Evolutionary conservation across 2,113 vertebrate genomes (phyloP), one percentile per base, ranked within the genome.

Genomic region (Vimba vimba): DNA sequence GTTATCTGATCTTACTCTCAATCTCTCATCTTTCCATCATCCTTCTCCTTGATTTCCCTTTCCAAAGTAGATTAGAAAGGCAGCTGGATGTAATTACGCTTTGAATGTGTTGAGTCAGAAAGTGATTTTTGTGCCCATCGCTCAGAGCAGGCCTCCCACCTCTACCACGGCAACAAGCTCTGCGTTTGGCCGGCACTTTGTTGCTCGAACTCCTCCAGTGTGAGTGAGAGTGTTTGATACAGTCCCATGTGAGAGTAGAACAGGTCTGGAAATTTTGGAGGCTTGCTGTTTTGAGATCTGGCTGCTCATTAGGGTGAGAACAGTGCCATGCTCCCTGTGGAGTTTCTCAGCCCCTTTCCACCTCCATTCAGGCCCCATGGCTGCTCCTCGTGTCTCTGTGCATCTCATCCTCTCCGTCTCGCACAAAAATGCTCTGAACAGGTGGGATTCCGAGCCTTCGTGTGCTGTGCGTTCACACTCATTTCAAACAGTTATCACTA

Each of bases 401-500:
- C 33, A 39, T 4, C 66, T 68, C 79, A 21, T 82, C 27, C 62
- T 82, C 79, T 39, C 57, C 9, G 25, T 50, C 62, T 82, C 9
- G 19, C 21, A 57, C 45, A 55, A 25, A 73, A 57, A 21, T 3
- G 8, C 21, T 73, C 82, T 25, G 47, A 83, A 74, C 50, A 83
- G 68, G 68, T 69, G 79, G 80, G 80, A 82, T 75, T 52, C 25
- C 55, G 64, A 30, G 82, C 45, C 57, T 45, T 36, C 1, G 45
- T 55, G 8, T 71, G 25, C 86, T 73, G 39, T 71, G 74, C 25
- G 57, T 69, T 89, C 83, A 85, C 83, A 82, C 88, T 83, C 83
- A 87, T 87, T 87, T 84, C 86, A 85, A 89, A 60, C 88, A 86
- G 86, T 89, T 89, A 89, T 89, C 86, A 87, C 86, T 77, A 83